Conservation (phyloP, 2,888 invertebrate genomes). For the Melanargia galathea region DNA sequence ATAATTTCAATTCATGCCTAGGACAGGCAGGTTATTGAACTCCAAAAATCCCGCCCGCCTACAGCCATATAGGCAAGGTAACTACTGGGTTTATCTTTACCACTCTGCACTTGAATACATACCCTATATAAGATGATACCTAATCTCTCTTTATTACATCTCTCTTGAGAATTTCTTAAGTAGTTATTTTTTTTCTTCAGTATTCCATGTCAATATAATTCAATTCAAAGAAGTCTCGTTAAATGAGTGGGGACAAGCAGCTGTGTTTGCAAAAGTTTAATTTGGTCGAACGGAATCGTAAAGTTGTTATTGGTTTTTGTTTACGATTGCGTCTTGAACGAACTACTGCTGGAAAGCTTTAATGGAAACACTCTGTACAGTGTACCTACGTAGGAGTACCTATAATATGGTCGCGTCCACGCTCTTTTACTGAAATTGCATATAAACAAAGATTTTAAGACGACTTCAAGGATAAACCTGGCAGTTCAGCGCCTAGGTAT, state of each 20-base stretch:
- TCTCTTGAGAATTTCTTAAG: no score
- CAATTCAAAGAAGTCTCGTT: slow-evolving; percentile 1
- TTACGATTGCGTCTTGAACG: slow-evolving; percentile 67
- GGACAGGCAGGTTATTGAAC: no score
- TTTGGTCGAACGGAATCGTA: slow-evolving; percentile 76
- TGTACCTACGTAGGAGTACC: neutral
- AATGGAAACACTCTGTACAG: slow-evolving; percentile 40
- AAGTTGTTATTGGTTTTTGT: slow-evolving; percentile 73
- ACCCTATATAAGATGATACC: no score
- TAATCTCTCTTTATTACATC: no score
- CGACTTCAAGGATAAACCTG: no score
- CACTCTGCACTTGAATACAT: no score
- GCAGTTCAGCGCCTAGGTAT: no score
- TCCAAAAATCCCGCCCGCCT: no score
- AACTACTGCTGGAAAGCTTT: slow-evolving; percentile 54
- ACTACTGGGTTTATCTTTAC: no score
- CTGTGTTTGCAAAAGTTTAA: slow-evolving; percentile 74
- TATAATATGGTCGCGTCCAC: neutral
- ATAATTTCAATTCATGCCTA: no score
- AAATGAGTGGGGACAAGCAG: slow-evolving; percentile 55
- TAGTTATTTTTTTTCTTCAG: no score
- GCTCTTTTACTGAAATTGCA: neutral
- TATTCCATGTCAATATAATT: neutral
- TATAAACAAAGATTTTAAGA: neutral
- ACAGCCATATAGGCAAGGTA: no score